A percentile compares a stretch with the other conserved stretches of the same genome.
Conservation (phyloP, 2,888 invertebrate genomes). For the Adela reaumurella region DNA sequence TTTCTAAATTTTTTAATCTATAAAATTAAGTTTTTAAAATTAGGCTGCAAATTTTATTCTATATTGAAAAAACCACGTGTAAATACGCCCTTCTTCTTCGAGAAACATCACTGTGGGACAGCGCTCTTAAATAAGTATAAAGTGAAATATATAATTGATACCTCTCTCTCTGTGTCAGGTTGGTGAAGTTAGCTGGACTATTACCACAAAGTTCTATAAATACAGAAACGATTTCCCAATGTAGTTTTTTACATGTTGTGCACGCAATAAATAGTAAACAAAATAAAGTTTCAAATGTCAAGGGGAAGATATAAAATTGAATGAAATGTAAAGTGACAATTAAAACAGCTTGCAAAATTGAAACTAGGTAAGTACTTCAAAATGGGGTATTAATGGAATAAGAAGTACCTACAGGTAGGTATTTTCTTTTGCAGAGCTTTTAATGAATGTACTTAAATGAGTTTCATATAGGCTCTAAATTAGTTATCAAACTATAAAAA, state of each 20-base stretch:
- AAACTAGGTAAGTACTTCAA: no score
- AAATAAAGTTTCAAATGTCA: neutral
- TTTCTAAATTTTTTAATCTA: no score
- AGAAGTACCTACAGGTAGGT: no score
- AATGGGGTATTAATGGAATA: no score
- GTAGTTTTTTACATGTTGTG: conserved; percentile 34
- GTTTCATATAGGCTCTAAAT: no score
- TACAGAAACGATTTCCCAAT: conserved; percentile 58
- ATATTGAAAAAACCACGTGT: no score
- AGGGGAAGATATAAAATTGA: neutral
- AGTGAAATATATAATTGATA: conserved; percentile 46
- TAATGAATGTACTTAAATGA: no score
- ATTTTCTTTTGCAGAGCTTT: no score
- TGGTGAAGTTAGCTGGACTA: conserved; percentile 59
- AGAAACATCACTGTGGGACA: neutral
- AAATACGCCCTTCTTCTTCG: no score
- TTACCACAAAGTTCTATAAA: conserved; percentile 62
- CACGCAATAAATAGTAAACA: neutral
- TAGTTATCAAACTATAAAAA: no score
- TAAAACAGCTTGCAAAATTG: no score
- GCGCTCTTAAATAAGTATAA: conserved; percentile 24
- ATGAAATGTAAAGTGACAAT: neutral
- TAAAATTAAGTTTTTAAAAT: no score
- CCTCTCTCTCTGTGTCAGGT: conserved; percentile 56
- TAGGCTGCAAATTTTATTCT: neutral